Percentiles rank a stretch among this genome's conserved stretches.
phyloP scores from a whole-genome alignment of 1,140 invertebrate genomes.

The Aphelinus atriplicis region DNA sequence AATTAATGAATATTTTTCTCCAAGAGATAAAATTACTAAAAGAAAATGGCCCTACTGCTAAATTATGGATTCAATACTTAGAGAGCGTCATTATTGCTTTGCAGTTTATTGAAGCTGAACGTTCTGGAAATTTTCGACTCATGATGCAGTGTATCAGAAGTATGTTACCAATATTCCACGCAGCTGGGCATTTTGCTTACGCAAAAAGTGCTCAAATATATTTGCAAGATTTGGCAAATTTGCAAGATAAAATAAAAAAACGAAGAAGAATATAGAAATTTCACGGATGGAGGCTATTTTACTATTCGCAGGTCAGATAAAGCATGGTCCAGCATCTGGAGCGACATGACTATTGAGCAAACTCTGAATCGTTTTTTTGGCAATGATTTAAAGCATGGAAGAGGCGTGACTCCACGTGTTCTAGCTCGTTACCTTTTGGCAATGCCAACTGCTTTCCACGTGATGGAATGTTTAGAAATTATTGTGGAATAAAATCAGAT shows the following conservation, averaged over 20 bases:
- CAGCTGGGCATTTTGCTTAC: constrained; percentile 54
- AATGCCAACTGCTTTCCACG: constrained; percentile 33
- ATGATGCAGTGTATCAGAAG: constrained; percentile 42
- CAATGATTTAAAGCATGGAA: constrained; percentile 42
- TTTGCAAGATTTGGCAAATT: constrained; percentile 53
- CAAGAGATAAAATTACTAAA: constrained; percentile 44
- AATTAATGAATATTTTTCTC: constrained; percentile 1
- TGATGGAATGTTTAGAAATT: constrained; percentile 50
- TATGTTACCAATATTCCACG: constrained; percentile 57
- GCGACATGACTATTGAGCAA: constrained; percentile 58
- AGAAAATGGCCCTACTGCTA: constrained; percentile 37
- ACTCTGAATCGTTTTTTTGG: constrained; percentile 55
- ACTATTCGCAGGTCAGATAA: constrained; percentile 52
- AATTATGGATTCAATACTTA: constrained; percentile 42
- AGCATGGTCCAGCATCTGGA: constrained; percentile 58
- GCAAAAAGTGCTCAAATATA: constrained; percentile 57
- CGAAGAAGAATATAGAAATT: constrained; percentile 51
- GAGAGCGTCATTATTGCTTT: constrained; percentile 21
- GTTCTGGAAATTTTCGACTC: constrained; percentile 48
- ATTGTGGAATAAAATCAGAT: constrained; percentile 49
- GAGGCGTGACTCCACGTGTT: constrained; percentile 39
- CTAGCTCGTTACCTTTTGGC: constrained; percentile 35
- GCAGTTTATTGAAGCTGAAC: constrained; percentile 42
- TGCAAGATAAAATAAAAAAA: constrained; percentile 40
- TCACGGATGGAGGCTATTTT: constrained; percentile 48